phyloP scores from a whole-genome alignment of 2,888 invertebrate genomes.

The Malachius bipustulatus region DNA sequence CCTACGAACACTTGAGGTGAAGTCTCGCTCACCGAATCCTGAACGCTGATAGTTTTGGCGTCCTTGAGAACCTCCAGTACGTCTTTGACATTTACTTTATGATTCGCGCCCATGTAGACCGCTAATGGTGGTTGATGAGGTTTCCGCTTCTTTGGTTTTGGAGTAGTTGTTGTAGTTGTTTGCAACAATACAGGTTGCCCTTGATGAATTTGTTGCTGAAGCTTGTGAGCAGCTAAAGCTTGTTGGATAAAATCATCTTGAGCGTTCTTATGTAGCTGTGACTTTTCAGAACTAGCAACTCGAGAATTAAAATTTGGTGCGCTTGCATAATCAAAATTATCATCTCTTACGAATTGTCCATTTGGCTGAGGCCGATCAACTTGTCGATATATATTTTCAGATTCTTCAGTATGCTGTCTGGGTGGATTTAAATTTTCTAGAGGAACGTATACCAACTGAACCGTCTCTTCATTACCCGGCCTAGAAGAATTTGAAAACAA shows the following conservation, averaged over 20 bases:
- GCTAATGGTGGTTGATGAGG: slow-evolving; percentile 78
- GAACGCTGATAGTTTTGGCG: slow-evolving; percentile 62
- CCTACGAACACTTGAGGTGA: slow-evolving; percentile 73
- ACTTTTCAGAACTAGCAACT: slow-evolving; percentile 16
- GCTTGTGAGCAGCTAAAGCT: slow-evolving; percentile 33
- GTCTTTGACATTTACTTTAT: slow-evolving; percentile 51
- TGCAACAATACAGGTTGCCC: slow-evolving; percentile 22
- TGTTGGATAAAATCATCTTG: slow-evolving; percentile 36
- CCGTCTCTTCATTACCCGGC: slow-evolving; percentile 50
- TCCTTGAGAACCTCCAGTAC: slow-evolving; percentile 57
- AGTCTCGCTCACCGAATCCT: slow-evolving; percentile 57
- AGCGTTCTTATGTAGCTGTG: slow-evolving; percentile 30
- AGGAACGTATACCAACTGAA: slow-evolving; percentile 72
- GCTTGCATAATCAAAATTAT: too few species aligned
- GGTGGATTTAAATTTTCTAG: slow-evolving; percentile 50
- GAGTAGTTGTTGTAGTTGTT: slow-evolving; percentile 33
- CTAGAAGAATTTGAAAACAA: too few species aligned
- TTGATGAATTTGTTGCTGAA: slow-evolving; percentile 31
- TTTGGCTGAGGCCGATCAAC: not conserved
- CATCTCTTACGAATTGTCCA: not conserved
- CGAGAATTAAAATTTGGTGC: too few species aligned
- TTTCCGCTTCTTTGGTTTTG: slow-evolving; percentile 46
- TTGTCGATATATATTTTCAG: too few species aligned
- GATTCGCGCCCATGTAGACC: slow-evolving; percentile 57
- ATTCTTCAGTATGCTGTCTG: slow-evolving; percentile 12